Evolutionary conservation across 2,888 invertebrate genomes (phyloP).

Genomic region (Caenorhabditis drosophilae): DNA sequence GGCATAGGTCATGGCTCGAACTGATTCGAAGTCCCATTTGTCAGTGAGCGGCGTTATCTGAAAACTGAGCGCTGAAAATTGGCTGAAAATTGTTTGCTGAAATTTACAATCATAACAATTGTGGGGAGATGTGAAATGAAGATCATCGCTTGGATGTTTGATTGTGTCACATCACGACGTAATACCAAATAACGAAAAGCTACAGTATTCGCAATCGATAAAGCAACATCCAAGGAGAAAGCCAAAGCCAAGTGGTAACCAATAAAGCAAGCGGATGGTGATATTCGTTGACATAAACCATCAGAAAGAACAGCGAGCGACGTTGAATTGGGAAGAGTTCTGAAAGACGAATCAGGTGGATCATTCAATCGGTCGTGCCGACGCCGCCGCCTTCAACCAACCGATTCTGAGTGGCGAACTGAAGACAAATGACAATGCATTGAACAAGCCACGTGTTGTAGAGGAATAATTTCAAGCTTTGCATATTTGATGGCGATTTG

Average conservation of each 20-base stretch:
- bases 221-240: slow-evolving; percentile 17
- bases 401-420: slow-evolving; percentile 1
- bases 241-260: slow-evolving; percentile 31
- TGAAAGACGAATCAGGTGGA: too few relatives aligned
- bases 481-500: slow-evolving; percentile 26
- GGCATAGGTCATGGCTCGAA: slow-evolving; percentile 11
- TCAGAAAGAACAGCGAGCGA: slow-evolving; percentile 23
- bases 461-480: slow-evolving; percentile 29
- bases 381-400: not conserved
- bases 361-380: too few relatives aligned
- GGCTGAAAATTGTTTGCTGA: not conserved
- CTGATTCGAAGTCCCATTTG: slow-evolving; percentile 22
- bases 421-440: not conserved
- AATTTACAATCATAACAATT: slow-evolving; percentile 11
- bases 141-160: slow-evolving; percentile 12
- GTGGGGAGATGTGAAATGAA: slow-evolving; percentile 10
- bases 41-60: slow-evolving; percentile 35
- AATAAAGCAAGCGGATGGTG: slow-evolving; percentile 18
- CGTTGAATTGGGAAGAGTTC: slow-evolving; percentile 21
- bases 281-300: slow-evolving; percentile 21
- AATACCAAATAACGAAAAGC: slow-evolving; percentile 24
- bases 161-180: slow-evolving; percentile 7
- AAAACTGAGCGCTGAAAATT: not conserved
- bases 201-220: slow-evolving; percentile 27
- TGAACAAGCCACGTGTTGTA: slow-evolving; percentile 15